Conservation (phyloP, 2,113 vertebrate species). For the Gambusia holbrooki region DNA sequence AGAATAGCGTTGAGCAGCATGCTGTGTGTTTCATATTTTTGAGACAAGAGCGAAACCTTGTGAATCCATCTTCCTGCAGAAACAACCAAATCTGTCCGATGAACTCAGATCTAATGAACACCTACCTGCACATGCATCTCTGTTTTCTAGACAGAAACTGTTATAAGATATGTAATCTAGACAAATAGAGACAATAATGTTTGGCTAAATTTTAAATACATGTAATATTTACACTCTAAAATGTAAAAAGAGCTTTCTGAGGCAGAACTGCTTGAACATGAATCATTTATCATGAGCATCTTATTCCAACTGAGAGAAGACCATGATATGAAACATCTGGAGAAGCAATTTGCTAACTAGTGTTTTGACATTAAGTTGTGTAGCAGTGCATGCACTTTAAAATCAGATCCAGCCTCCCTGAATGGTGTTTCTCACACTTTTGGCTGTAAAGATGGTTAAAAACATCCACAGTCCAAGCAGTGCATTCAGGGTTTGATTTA, state of each 20-base stretch:
- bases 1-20: background rate
- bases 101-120: background rate
- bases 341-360: slow-evolving; percentile 48
- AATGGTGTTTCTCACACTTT: slow-evolving; percentile 29
- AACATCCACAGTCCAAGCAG: slow-evolving; percentile 35
- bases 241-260: background rate
- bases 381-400: slow-evolving; percentile 19
- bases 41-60: background rate
- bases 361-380: slow-evolving; percentile 50
- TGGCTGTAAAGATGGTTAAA: slow-evolving; percentile 26
- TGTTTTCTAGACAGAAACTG: background rate
- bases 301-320: slow-evolving; percentile 50
- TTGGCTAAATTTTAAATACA: background rate
- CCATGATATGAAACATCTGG: slow-evolving; percentile 63
- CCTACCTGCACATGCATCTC: background rate
- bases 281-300: slow-evolving; percentile 56
- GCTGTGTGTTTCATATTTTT: background rate
- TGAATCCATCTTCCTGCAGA: background rate
- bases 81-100: background rate
- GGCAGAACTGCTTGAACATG: slow-evolving; percentile 17
- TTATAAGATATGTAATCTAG: background rate
- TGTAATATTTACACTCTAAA: background rate
- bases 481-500: slow-evolving; percentile 4
- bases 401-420: slow-evolving; percentile 34
- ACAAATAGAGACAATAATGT: background rate